Conservation (phyloP, 2,888 invertebrate genomes). For the Hartigia nigra region DNA sequence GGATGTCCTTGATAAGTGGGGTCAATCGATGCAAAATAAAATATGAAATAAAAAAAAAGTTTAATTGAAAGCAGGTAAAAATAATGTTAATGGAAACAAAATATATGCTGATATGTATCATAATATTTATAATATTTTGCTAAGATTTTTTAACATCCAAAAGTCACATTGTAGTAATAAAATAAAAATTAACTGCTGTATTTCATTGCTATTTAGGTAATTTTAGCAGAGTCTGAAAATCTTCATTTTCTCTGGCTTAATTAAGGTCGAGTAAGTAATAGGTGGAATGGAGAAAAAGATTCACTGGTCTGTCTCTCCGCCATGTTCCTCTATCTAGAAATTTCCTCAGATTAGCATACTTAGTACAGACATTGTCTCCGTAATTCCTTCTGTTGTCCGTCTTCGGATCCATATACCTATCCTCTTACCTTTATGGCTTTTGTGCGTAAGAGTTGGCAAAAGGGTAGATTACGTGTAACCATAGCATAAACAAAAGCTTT, state of each 20-base stretch:
- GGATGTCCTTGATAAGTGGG: not conserved
- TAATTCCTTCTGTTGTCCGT: conserved; percentile 26
- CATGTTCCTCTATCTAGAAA: not conserved
- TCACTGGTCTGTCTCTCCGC: not conserved
- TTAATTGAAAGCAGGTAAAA: not conserved
- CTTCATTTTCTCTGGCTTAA: not conserved
- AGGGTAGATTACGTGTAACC: not conserved
- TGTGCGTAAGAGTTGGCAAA: not conserved
- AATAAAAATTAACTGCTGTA: not conserved
- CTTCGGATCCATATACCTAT: not conserved
- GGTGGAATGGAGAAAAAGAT: not conserved
- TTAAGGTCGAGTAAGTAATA: not conserved
- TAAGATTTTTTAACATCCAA: not conserved
- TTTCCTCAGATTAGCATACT: conserved; percentile 36
- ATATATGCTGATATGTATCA: not conserved
- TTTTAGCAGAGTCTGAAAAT: not conserved
- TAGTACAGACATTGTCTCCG: conserved; percentile 41
- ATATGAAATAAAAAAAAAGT: not conserved
- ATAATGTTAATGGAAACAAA: not conserved
- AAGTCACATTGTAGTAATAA: not conserved
- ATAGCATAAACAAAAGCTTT: not conserved
- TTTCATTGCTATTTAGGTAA: not conserved
- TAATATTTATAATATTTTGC: not conserved
- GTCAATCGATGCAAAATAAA: not conserved
- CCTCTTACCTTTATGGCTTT: not conserved